Evolutionary conservation across 2,888 invertebrate species (phyloP), one percentile per base, ranked within the genome.

Genomic region (Lochmaea capreae): DNA sequence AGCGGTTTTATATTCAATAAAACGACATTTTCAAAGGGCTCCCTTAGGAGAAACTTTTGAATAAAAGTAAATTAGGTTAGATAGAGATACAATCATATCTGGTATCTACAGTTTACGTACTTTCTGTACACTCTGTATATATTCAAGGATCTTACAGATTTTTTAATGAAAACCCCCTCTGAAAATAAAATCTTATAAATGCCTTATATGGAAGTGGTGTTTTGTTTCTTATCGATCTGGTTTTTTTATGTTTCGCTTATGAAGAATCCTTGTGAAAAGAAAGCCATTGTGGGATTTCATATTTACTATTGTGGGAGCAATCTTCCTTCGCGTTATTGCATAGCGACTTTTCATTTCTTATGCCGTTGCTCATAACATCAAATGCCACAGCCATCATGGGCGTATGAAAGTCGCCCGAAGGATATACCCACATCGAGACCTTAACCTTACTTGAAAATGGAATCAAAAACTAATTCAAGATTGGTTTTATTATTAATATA

Each of bases 281-380:
- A 73, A 78, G 78, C 78, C 74, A 70, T 77, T 78, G 76, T 72
- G 79, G 80, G 79, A 80, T 81, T 82, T 80, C 78, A 78, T 81
- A 82, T 82, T 82, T 82, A 81, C 82, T 79, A 81, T 81, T 80
- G 81, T 78, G 80, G 78, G 77, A 79, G 80, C 81, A 81, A 81
- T 82, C 80, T 82, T 75, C 81, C 74, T 77, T 75, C 73, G 65
- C 78, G 75, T 77, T 79, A 79, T 79, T 80, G 78, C 78, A 76
- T 76, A 70, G 75, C 74, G 75, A 76, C 74, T 77, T 54, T 76
- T 76, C 73, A 75, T 72, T 76, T 74, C 75, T 76, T 76, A 72
- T 73, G 77, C 71, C 74, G 71, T 72, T 74, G 76, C 72, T 71
- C 73, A 74, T 76, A 76, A 73, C 75, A 69, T 67, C 73, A 73